Percentiles rank a stretch among this genome's conserved stretches.
Conservation (phyloP, 1,140 invertebrate genomes). For the Pogonognathellus flavescens region DNA sequence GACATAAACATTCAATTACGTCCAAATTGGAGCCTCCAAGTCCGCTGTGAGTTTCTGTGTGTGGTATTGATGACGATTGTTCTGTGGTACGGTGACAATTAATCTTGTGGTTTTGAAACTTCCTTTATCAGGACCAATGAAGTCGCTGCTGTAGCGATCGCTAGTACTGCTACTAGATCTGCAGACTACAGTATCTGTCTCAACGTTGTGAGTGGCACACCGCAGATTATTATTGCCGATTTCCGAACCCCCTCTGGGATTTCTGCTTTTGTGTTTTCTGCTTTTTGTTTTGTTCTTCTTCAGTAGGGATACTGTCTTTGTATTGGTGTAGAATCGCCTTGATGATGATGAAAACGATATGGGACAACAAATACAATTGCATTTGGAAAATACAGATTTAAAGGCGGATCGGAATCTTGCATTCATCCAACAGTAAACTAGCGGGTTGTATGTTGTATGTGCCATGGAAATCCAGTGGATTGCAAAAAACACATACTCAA, state of each 20-base stretch:
- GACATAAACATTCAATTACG: constrained; percentile 44
- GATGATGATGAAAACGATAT: constrained; percentile 3
- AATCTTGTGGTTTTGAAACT: constrained; percentile 7
- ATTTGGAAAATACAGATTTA: constrained; percentile 65
- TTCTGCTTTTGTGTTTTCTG: neutral
- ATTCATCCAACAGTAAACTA: constrained; percentile 75
- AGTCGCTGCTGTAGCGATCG: neutral
- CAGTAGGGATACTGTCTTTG: neutral
- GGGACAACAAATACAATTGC: constrained; percentile 51
- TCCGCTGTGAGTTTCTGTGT: constrained; percentile 11
- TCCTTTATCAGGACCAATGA: neutral
- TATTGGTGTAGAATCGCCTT: constrained; percentile 11
- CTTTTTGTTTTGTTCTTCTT: constrained; percentile 8
- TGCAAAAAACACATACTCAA: constrained; percentile 52
- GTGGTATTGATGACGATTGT: neutral
- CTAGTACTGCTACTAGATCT: neutral
- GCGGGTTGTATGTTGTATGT: constrained; percentile 87
- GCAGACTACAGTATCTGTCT: neutral
- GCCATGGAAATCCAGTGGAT: constrained; percentile 82
- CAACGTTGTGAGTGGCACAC: neutral
- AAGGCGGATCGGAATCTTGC: constrained; percentile 72
- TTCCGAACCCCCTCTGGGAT: neutral
- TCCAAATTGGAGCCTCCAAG: constrained; percentile 37
- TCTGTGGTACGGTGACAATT: constrained; percentile 18
- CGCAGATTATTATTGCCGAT: neutral